Evolutionary conservation across 1,140 invertebrate species (phyloP).

Genomic region (Heliothis virescens): DNA sequence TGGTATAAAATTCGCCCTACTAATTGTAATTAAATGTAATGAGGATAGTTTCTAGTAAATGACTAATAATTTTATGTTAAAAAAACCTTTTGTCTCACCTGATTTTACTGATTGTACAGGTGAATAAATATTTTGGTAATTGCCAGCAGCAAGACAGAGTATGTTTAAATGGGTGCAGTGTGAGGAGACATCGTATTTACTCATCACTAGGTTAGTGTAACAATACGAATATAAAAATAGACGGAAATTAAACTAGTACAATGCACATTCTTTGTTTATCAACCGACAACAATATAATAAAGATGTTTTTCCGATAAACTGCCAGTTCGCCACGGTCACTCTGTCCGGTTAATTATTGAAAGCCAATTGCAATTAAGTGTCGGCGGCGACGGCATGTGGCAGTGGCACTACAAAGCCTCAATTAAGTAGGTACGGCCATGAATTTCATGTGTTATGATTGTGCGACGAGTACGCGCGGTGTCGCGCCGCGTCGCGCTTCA

Average conservation of each 20-base stretch:
- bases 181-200: neutral
- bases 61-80: neutral
- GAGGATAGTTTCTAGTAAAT: neutral
- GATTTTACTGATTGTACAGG: conserved; percentile 1
- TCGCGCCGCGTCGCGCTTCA: conserved; percentile 4
- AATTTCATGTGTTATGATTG: conserved; percentile 68
- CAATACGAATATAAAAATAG: conserved; percentile 50
- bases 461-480: conserved; percentile 21
- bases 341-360: conserved; percentile 64
- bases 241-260: conserved; percentile 28
- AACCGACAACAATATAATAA: conserved; percentile 26
- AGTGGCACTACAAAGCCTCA: conserved; percentile 60
- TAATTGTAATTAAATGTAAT: too few relatives aligned
- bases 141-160: neutral
- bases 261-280: conserved; percentile 10
- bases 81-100: conserved; percentile 4
- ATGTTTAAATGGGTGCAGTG: neutral
- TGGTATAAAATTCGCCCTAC: neutral
- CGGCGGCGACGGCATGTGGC: conserved; percentile 60
- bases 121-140: conserved; percentile 16
- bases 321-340: conserved; percentile 41
- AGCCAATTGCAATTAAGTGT: conserved; percentile 61
- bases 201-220: neutral
- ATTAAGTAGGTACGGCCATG: conserved; percentile 56
- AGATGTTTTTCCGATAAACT: conserved; percentile 60